Evolutionary conservation across 2,113 vertebrate species (phyloP), one percentile per base, ranked within the genome.

Genomic region (Atrichornis clamosus): DNA sequence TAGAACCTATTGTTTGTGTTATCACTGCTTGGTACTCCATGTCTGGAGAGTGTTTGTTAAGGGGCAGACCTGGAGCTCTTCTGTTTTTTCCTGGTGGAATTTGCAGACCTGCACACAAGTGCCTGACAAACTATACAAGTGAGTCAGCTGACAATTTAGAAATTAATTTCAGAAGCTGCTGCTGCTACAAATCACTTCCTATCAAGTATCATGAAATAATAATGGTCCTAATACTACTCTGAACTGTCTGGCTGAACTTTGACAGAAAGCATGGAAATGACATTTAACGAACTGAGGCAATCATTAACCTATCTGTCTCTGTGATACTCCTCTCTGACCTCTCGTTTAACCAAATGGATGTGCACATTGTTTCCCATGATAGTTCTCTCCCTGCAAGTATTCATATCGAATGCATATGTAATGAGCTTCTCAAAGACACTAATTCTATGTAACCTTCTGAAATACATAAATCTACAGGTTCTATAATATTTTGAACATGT

Each of bases 181-280:
- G 33, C 47, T 80, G 21, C 59, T 91, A n/a, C 56, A 60, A 89
- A 79, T 32, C 11, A 3, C 52, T 82, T 82, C 15, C 37, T 82
- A 16, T 59, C 69, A 91, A 82, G 35, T 55, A 67, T 55, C 33
- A 27, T 78, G 60, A 84, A 93, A 68, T 85, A 72, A 46, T 90
- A 56, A 64, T n/a, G 27, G 44, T 44, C 41, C 74, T 42, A n/a
- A 79, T 75, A 35, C 56, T 84, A 7, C 62, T 68, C 44, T 87
- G 53, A 84, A 67, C 63, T 73, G 32, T 35, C 76, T 70, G 69
- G 20, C 75, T 92, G 88, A 94, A 89, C 70, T 96, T 86, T 88
- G 88, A 56, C 41, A 50, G 79, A 65, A 69, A 76, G 37, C 55
- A 21, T 70, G 26, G 50, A 90, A 79, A 88, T 77, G 17, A 19